A percentile compares a stretch with the other conserved stretches of the same genome.
phyloP scores from a whole-genome alignment of 2,113 vertebrate species.

The Connochaetes taurinus region DNA sequence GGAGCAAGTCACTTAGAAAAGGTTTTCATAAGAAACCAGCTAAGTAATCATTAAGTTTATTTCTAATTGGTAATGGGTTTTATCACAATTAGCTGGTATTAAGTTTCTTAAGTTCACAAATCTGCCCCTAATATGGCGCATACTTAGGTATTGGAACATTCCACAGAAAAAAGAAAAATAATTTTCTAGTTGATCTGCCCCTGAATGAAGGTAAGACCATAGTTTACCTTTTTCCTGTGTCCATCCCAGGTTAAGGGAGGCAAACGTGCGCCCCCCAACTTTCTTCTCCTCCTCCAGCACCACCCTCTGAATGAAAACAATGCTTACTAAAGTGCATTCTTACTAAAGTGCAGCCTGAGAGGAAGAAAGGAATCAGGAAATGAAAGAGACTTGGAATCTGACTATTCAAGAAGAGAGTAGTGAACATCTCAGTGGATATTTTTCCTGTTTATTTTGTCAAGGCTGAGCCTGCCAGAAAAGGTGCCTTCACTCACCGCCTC shows the following conservation, averaged over 20 bases:
- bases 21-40: conserved; percentile 53
- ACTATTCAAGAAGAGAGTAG: background rate
- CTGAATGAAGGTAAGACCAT: background rate
- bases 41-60: conserved; percentile 44
- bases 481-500: background rate
- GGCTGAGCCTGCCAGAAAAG: background rate
- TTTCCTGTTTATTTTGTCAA: background rate
- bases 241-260: background rate
- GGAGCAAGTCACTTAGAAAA: conserved; percentile 51
- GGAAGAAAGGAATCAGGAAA: background rate
- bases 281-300: background rate
- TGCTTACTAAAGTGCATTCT: background rate
- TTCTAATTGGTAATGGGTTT: conserved; percentile 60
- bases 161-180: background rate
- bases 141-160: background rate
- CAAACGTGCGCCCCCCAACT: background rate
- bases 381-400: background rate
- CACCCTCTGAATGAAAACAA: background rate
- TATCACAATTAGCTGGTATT: conserved; percentile 51
- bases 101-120: background rate
- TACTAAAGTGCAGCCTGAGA: background rate
- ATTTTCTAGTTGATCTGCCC: background rate
- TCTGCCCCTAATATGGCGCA: conserved; percentile 8
- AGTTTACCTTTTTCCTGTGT: background rate
- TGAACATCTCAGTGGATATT: background rate